phyloP scores from a whole-genome alignment of 2,797 vertebrate species.

The Prunella strophiata region DNA sequence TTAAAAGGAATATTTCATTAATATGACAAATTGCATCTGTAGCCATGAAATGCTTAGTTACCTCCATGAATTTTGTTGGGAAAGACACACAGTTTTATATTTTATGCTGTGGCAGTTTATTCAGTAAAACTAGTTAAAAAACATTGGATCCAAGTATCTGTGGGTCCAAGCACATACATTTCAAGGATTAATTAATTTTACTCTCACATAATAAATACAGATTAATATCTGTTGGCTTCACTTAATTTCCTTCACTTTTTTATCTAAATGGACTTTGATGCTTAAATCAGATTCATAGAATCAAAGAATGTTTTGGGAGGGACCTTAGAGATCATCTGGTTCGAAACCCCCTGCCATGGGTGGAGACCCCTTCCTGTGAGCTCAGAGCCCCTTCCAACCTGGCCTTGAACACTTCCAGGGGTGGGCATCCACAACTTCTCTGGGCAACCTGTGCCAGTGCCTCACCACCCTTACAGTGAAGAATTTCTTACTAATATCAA shows the following conservation, averaged over 20 bases:
- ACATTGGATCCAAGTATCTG: neutral
- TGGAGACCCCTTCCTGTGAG: neutral
- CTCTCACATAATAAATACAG: neutral
- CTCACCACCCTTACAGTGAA: neutral
- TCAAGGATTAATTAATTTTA: neutral
- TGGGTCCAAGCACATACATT: neutral
- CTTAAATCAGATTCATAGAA: neutral
- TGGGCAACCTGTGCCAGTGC: too few relatives aligned
- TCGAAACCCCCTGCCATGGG: accelerated
- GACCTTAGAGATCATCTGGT: too few relatives aligned
- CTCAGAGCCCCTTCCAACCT: neutral
- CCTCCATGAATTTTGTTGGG: neutral
- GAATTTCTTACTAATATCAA: neutral
- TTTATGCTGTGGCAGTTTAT: neutral
- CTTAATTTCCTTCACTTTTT: neutral
- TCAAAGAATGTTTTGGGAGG: neutral
- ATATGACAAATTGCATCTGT: conserved; percentile 45
- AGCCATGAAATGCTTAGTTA: conserved; percentile 17
- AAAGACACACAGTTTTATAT: neutral
- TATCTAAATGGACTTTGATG: neutral
- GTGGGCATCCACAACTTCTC: neutral
- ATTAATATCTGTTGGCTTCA: neutral
- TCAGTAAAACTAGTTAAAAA: neutral
- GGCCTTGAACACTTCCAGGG: neutral
- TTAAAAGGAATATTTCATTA: conserved; percentile 50